Evolutionary conservation across 2,888 invertebrate genomes (phyloP).

Genomic region (Tinea trinotella): DNA sequence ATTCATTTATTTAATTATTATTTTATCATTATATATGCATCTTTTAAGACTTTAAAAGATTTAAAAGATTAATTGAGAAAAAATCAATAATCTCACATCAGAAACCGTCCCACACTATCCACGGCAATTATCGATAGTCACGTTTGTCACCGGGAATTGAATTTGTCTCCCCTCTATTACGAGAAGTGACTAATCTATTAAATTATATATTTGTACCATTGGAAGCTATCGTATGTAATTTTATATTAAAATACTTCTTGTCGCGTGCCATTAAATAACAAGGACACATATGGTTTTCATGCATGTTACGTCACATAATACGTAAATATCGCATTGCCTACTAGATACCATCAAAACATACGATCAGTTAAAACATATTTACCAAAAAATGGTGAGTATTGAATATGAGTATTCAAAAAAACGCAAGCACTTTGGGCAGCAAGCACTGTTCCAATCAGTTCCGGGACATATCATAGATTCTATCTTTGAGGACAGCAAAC

Average conservation of each 20-base stretch:
- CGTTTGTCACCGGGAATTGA: background rate
- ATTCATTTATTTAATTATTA: too few species aligned
- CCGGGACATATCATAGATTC: constrained; percentile 55
- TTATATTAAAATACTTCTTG: background rate
- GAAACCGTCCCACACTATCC: constrained; percentile 23
- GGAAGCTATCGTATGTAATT: background rate
- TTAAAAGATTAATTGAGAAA: too few species aligned
- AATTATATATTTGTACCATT: background rate
- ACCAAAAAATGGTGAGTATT: constrained; percentile 3
- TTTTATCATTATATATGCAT: too few species aligned
- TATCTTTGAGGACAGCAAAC: constrained; percentile 44
- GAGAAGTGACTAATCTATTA: background rate
- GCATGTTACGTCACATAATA: background rate
- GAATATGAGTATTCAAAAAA: constrained; percentile 59
- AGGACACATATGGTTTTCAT: constrained; percentile 50
- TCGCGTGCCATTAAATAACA: constrained; percentile 28
- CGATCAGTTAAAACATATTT: background rate
- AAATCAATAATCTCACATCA: too few species aligned
- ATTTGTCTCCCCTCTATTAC: background rate
- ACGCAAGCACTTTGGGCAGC: constrained; percentile 62
- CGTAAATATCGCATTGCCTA: background rate
- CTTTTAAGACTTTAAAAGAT: too few species aligned
- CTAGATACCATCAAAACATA: constrained; percentile 11
- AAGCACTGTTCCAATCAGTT: constrained; percentile 55
- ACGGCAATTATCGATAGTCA: background rate